Percentiles rank a stretch among this genome's conserved stretches.
Conservation (phyloP, 2,888 invertebrate genomes). For the Hypsopygia costalis region DNA sequence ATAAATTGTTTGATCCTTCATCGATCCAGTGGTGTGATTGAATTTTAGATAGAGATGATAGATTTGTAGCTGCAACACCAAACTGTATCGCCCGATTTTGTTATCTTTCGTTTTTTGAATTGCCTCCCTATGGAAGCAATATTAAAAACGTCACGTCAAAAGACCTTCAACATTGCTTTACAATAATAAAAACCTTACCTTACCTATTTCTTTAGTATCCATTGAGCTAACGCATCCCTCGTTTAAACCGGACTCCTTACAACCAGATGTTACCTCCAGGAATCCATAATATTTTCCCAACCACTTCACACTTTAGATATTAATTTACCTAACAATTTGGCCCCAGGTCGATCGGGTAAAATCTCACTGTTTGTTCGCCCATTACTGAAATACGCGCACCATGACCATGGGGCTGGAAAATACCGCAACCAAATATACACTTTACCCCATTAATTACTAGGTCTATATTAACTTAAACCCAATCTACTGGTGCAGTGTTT, state of each 20-base stretch:
- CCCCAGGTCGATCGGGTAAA: conserved; percentile 31
- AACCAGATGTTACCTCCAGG: conserved; percentile 29
- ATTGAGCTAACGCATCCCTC: no score
- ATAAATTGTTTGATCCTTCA: no score
- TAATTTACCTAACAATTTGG: conserved; percentile 35
- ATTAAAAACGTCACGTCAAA: no score
- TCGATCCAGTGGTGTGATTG: no score
- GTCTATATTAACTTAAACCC: neutral
- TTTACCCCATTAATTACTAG: neutral
- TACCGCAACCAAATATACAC: conserved; percentile 12
- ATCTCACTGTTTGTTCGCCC: conserved; percentile 55
- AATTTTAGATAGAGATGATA: no score
- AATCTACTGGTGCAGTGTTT: neutral
- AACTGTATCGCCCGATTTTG: no score
- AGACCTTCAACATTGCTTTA: no score
- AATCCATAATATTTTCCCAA: conserved; percentile 29
- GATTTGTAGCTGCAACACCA: no score
- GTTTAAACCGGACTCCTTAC: neutral
- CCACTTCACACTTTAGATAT: conserved; percentile 39
- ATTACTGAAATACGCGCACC: conserved; percentile 57
- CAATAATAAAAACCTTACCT: no score
- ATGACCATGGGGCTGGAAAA: conserved; percentile 64
- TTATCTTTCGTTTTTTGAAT: no score
- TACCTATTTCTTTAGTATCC: no score
- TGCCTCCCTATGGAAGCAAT: no score